A percentile compares a stretch with the other conserved stretches of the same genome.
phyloP scores from a whole-genome alignment of 2,113 vertebrate genomes.

The Plecturocebus donacophilus region DNA sequence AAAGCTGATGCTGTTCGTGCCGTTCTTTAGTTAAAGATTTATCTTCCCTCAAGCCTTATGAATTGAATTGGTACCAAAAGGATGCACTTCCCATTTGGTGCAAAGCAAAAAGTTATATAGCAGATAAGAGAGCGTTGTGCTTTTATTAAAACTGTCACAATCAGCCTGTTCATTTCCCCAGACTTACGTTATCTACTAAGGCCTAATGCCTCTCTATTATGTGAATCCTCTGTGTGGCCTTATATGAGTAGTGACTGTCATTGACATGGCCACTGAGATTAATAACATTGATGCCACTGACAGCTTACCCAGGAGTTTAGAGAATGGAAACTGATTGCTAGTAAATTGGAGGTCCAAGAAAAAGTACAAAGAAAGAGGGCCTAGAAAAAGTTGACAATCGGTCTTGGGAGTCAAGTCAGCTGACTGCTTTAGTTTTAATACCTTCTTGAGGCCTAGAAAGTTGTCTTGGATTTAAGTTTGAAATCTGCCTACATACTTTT shows the following conservation, averaged over 20 bases:
- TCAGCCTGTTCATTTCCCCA: conserved; percentile 74
- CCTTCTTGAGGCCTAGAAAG: conserved; percentile 14
- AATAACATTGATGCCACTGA: conserved; percentile 60
- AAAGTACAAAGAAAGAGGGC: conserved; percentile 65
- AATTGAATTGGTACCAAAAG: conserved; percentile 49
- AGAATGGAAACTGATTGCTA: conserved; percentile 49
- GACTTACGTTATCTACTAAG: conserved; percentile 37
- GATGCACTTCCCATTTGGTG: conserved; percentile 39
- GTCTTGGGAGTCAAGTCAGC: not conserved
- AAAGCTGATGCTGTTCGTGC: conserved; percentile 1
- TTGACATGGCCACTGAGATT: conserved; percentile 63
- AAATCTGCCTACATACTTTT: not conserved
- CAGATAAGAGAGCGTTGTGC: conserved; percentile 73
- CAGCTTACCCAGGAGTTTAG: conserved; percentile 45
- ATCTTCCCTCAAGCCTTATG: conserved; percentile 69
- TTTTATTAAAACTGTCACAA: conserved; percentile 77
- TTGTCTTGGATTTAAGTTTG: not conserved
- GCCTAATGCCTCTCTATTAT: conserved; percentile 46
- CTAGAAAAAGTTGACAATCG: conserved; percentile 3
- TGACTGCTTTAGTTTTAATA: conserved; percentile 24
- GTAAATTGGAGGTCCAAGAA: conserved; percentile 52
- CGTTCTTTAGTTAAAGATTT: conserved; percentile 64
- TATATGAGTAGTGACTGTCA: conserved; percentile 71
- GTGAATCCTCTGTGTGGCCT: conserved; percentile 67
- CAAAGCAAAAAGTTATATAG: conserved; percentile 74